Conservation (phyloP, 37 sponge, comb jelly and placozoan species). For the Spongilla lacustris region DNA sequence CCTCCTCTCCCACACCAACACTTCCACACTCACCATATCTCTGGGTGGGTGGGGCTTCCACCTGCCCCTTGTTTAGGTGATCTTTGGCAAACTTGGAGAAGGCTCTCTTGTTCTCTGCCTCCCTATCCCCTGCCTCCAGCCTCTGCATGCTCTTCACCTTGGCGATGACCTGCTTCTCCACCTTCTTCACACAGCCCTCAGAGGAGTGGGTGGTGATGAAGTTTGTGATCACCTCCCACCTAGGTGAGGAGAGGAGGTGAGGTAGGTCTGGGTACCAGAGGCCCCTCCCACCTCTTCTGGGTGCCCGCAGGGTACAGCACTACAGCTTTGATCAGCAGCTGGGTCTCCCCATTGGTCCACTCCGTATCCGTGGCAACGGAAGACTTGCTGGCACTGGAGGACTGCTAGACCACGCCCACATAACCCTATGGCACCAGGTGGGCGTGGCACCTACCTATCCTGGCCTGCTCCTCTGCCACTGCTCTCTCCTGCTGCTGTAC, state of each 20-base stretch:
- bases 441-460: background rate
- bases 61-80: conserved; percentile 24
- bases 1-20: too few relatives aligned
- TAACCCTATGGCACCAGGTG: background rate
- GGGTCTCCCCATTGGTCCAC: conserved; percentile 79
- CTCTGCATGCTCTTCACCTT: conserved; percentile 53
- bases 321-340: conserved; percentile 94
- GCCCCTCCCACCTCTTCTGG: conserved; percentile 58
- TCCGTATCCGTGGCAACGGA: background rate
- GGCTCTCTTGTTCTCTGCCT: conserved; percentile 64
- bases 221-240: conserved; percentile 84
- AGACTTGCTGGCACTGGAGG: too few relatives aligned
- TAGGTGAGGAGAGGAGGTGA: background rate
- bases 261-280: background rate
- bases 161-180: conserved; percentile 55
- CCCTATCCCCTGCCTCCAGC: conserved; percentile 54
- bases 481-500: background rate
- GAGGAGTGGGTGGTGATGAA: conserved; percentile 79
- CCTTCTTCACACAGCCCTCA: conserved; percentile 45
- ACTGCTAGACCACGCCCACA: too few relatives aligned
- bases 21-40: conserved; percentile 55
- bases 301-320: conserved; percentile 92
- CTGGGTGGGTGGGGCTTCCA: conserved; percentile 55
- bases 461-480: background rate
- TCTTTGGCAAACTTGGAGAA: conserved; percentile 74